Conservation (phyloP, 1,140 invertebrate species). For the Sycobia sp. region DNA sequence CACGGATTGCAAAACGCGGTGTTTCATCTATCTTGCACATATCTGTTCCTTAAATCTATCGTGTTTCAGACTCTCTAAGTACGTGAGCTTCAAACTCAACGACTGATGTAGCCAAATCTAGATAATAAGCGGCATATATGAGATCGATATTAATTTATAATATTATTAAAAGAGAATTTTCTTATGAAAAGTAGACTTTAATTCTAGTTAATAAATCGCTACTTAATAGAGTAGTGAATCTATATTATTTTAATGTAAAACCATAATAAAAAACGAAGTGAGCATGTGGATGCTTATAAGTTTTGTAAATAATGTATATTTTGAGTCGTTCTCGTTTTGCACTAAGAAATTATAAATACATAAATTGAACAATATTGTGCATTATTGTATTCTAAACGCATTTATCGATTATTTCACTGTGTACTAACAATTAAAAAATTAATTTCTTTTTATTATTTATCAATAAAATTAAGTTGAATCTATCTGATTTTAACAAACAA, state of each 20-base stretch:
- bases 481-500: too few relatives aligned
- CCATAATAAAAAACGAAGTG: too few relatives aligned
- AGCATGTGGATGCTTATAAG: constrained; percentile 22
- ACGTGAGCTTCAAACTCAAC: constrained; percentile 37
- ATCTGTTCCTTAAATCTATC: too few relatives aligned
- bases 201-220: constrained; percentile 19
- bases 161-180: constrained; percentile 34
- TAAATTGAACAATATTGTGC: neutral
- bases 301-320: constrained; percentile 52
- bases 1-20: too few relatives aligned
- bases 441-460: too few relatives aligned
- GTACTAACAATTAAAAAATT: too few relatives aligned
- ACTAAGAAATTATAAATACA: constrained; percentile 35
- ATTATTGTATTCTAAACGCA: too few relatives aligned
- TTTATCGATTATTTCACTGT: too few relatives aligned
- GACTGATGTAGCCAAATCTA: constrained; percentile 57
- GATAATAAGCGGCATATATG: constrained; percentile 40
- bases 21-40: too few relatives aligned
- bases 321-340: constrained; percentile 36
- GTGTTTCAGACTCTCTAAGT: constrained; percentile 8
- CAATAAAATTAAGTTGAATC: too few relatives aligned
- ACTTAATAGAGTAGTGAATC: constrained; percentile 31
- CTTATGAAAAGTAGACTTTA: constrained; percentile 31
- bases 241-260: constrained; percentile 20
- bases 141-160: constrained; percentile 44